Evolutionary conservation across 2,797 vertebrate genomes (phyloP).

Genomic region (Kryptolebias ocellatus): DNA sequence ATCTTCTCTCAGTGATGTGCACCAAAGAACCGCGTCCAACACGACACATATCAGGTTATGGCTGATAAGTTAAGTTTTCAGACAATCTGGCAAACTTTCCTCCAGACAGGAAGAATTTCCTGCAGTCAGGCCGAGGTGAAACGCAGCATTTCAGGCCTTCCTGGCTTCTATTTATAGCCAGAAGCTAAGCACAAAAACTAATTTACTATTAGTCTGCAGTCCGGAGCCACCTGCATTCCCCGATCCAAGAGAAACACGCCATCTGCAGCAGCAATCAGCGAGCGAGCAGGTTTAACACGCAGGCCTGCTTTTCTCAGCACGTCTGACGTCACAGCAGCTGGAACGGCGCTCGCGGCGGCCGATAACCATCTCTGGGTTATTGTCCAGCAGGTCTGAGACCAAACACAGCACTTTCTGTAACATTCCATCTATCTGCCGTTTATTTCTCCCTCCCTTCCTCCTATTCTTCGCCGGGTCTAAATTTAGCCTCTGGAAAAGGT

Average conservation of each 20-base stretch:
- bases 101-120: slow-evolving; percentile 59
- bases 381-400: slow-evolving; percentile 63
- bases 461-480: slow-evolving; percentile 78
- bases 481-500: slow-evolving; percentile 82
- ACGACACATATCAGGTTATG: background rate
- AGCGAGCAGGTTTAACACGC: slow-evolving; percentile 31
- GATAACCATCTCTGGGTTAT: slow-evolving; percentile 71
- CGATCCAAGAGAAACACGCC: slow-evolving; percentile 73
- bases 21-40: no score
- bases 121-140: slow-evolving; percentile 50
- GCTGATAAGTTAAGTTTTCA: slow-evolving; percentile 13
- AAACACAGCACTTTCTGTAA: slow-evolving; percentile 64
- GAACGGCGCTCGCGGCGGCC: slow-evolving; percentile 46
- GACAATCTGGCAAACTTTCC: slow-evolving; percentile 18
- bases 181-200: slow-evolving; percentile 43
- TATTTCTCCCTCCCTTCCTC: slow-evolving; percentile 80
- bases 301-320: slow-evolving; percentile 51
- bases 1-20: background rate
- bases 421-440: slow-evolving; percentile 64
- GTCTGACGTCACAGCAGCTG: slow-evolving; percentile 62
- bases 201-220: slow-evolving; percentile 61
- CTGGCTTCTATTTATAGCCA: slow-evolving; percentile 60
- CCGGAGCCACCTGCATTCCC: slow-evolving; percentile 61
- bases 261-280: slow-evolving; percentile 35
- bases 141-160: slow-evolving; percentile 56